Conservation (phyloP, 2,113 vertebrate genomes). For the Candoia aspera region DNA sequence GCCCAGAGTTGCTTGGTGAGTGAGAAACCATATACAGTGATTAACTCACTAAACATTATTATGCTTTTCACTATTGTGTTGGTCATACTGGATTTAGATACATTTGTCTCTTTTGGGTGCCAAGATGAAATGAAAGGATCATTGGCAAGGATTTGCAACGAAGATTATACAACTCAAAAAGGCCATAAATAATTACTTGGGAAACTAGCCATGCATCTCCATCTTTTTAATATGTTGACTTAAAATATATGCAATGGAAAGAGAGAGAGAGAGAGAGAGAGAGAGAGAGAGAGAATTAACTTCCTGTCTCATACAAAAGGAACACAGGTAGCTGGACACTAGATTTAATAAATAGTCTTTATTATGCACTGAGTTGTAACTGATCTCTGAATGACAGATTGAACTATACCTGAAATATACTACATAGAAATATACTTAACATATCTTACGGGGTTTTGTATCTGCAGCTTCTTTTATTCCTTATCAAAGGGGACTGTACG, state of each 20-base stretch:
- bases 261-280: constrained; percentile 22
- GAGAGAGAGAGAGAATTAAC: constrained; percentile 21
- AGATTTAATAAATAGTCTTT: constrained; percentile 45
- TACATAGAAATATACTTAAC: not conserved
- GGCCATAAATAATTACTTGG: not conserved
- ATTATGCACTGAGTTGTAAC: constrained; percentile 26
- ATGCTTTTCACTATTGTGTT: not conserved
- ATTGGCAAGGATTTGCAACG: not conserved
- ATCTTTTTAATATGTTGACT: constrained; percentile 15
- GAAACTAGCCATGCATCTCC: constrained; percentile 37
- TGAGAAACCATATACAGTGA: not conserved
- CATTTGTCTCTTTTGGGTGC: not conserved
- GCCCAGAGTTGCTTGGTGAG: not conserved
- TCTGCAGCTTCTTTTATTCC: constrained; percentile 20
- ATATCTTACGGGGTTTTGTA: constrained; percentile 50
- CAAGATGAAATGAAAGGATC: not conserved
- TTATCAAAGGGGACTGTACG: constrained; percentile 42
- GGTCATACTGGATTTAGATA: not conserved
- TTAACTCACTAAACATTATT: not conserved
- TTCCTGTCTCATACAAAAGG: not conserved
- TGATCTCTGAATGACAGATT: constrained; percentile 40
- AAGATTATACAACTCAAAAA: constrained; percentile 14
- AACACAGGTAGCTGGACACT: constrained; percentile 26
- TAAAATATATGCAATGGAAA: constrained; percentile 33
- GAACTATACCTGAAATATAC: not conserved